Conservation (phyloP, 2,888 invertebrate species). For the Drosophila greeni region DNA sequence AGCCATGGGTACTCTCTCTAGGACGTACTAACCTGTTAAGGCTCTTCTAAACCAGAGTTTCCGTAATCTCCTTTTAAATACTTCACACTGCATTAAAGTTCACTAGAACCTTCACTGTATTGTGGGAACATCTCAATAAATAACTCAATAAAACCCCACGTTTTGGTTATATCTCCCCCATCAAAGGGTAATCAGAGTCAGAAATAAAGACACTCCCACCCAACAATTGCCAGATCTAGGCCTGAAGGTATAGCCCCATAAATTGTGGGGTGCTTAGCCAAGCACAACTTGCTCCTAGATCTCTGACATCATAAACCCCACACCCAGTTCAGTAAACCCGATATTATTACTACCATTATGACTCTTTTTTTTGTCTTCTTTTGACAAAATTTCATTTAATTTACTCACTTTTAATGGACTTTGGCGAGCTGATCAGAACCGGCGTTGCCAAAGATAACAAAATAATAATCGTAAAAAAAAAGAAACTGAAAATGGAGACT, state of each 20-base stretch:
- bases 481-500: slow-evolving; percentile 24
- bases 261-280: slow-evolving; percentile 29
- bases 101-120: background rate
- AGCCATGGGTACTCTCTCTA: no score
- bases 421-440: slow-evolving; percentile 47
- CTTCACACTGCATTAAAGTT: background rate
- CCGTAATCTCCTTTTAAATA: background rate
- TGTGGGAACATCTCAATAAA: slow-evolving; percentile 8
- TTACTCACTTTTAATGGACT: slow-evolving; percentile 65
- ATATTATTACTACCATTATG: slow-evolving; percentile 25
- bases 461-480: slow-evolving; percentile 22
- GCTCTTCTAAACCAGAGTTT: background rate
- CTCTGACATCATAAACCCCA: slow-evolving; percentile 40
- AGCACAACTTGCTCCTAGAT: slow-evolving; percentile 37
- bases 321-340: slow-evolving; percentile 36
- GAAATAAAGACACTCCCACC: slow-evolving; percentile 31
- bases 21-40: no score
- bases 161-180: slow-evolving; percentile 20
- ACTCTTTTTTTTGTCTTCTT: slow-evolving; percentile 11
- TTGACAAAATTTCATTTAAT: slow-evolving; percentile 63
- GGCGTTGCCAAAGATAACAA: slow-evolving; percentile 26
- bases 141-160: slow-evolving; percentile 15
- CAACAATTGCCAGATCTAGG: slow-evolving; percentile 16
- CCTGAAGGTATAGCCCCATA: slow-evolving; percentile 10
- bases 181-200: slow-evolving; percentile 22